Conservation (phyloP, 2,113 vertebrate species). For the Saccopteryx leptura region DNA sequence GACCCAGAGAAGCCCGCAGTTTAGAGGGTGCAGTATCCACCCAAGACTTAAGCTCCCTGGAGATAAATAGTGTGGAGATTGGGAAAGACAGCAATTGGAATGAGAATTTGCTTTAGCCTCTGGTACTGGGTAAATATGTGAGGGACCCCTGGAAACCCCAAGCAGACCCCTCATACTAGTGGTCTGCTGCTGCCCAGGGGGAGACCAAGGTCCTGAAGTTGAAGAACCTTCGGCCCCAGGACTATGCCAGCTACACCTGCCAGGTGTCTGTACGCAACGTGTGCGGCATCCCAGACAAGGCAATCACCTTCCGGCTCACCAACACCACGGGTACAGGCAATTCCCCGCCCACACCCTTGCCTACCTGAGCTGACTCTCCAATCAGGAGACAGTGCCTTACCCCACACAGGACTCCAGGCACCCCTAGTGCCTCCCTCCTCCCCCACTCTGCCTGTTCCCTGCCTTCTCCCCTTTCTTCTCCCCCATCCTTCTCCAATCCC, state of each 20-base stretch:
- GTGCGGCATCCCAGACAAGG: slow-evolving; percentile 96
- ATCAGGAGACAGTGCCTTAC: not conserved
- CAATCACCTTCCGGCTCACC: slow-evolving; percentile 96
- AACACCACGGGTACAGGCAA: slow-evolving; percentile 93
- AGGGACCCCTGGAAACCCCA: not conserved
- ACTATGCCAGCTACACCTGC: slow-evolving; percentile 97
- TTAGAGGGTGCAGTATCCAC: not conserved
- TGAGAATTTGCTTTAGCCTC: slow-evolving; percentile 10
- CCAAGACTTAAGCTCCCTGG: not conserved
- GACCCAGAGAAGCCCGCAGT: not conserved
- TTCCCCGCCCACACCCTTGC: not conserved
- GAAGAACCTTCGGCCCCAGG: slow-evolving; percentile 97
- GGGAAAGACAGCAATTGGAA: not conserved
- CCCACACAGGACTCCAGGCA: not conserved
- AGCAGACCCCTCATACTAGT: slow-evolving; percentile 36
- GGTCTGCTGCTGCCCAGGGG: slow-evolving; percentile 88
- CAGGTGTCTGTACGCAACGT: slow-evolving; percentile 98
- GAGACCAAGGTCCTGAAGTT: slow-evolving; percentile 99
- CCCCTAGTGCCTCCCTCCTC: not conserved
- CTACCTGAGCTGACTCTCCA: not conserved
- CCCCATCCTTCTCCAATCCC: not conserved
- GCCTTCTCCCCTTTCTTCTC: not conserved
- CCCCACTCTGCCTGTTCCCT: not conserved
- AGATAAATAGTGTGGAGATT: not conserved
- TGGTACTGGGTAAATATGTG: not conserved